phyloP scores from a whole-genome alignment of 2,888 invertebrate genomes.

The Antheraea yamamai region DNA sequence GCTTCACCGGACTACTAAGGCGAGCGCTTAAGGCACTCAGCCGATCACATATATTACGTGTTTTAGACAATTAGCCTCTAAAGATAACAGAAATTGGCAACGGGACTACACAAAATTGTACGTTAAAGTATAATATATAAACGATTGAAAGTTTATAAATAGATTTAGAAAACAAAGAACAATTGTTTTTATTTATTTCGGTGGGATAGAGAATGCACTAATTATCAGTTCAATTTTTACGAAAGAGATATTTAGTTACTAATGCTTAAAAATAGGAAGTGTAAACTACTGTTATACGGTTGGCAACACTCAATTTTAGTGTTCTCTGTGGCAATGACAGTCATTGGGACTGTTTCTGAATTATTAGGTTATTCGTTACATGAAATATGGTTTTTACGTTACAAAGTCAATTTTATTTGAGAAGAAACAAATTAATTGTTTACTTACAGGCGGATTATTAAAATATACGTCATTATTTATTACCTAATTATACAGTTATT shows the following conservation, averaged over 20 bases:
- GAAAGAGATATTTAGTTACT: neutral
- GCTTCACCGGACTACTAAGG: no score
- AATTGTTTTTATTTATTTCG: neutral
- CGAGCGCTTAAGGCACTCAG: no score
- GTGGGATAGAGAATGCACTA: neutral
- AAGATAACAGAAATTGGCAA: neutral
- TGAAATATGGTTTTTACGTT: no score
- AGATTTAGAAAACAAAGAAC: neutral
- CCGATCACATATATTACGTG: no score
- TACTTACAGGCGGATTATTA: neutral
- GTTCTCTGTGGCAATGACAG: no score
- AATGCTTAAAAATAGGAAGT: neutral
- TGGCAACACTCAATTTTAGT: no score
- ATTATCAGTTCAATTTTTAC: neutral
- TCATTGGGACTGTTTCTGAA: neutral
- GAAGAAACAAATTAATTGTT: no score
- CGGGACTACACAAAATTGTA: neutral
- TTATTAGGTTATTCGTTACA: neutral
- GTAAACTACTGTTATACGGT: neutral
- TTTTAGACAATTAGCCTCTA: neutral
- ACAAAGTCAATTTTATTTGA: no score
- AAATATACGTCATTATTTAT: neutral
- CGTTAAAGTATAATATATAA: neutral
- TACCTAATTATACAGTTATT: neutral
- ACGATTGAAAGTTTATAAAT: neutral